Evolutionary conservation across 2,797 vertebrate genomes (phyloP).

Genomic region (Myotis myotis): DNA sequence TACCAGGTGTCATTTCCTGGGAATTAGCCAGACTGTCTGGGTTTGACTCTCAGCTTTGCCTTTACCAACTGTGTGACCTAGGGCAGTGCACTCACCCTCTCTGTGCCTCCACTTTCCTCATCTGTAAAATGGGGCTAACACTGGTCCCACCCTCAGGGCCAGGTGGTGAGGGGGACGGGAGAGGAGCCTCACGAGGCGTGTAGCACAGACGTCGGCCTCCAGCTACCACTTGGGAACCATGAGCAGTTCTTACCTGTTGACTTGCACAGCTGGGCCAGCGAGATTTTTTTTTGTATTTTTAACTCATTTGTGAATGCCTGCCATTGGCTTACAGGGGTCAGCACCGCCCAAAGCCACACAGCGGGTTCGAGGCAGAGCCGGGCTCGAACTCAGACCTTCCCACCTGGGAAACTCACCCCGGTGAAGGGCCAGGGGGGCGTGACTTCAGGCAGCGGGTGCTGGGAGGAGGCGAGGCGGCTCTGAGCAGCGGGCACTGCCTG

Average conservation of each 20-base stretch:
- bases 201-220: neutral
- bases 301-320: neutral
- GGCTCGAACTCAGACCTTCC: neutral
- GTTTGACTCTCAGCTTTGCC: neutral
- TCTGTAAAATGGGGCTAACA: neutral
- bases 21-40: neutral
- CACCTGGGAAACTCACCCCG: neutral
- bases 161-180: neutral
- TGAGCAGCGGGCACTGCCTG: rapidly evolving
- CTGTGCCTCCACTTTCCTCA: neutral
- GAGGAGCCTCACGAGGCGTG: neutral
- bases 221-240: rapidly evolving
- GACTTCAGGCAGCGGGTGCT: neutral
- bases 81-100: neutral
- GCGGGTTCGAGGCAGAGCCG: neutral
- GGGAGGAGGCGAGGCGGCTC: neutral
- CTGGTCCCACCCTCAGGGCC: neutral
- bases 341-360: neutral
- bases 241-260: rapidly evolving
- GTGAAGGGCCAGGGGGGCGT: rapidly evolving
- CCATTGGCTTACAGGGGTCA: neutral
- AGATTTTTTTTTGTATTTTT: neutral
- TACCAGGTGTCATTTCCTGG: neutral
- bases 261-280: rapidly evolving
- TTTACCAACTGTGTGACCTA: neutral